A percentile compares a stretch with the other conserved stretches of the same genome.
Evolutionary conservation across 2,888 invertebrate species (phyloP).

Genomic region (Xanthorhoe spadicearia): DNA sequence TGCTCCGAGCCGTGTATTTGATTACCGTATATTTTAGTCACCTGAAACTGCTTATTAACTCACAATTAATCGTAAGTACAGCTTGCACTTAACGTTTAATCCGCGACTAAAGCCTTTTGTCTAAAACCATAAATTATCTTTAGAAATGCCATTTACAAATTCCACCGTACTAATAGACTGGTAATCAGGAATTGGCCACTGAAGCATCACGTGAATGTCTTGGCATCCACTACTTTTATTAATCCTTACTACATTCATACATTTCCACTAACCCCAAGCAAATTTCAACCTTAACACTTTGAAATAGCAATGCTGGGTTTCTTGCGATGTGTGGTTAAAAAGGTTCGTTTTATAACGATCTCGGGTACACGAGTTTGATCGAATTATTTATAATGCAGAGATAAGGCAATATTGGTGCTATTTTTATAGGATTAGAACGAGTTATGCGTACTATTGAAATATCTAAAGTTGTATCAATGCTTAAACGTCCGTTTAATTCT

Average conservation of each 20-base stretch:
- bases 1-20: too few species aligned
- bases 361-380: conserved; percentile 6
- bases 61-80: too few species aligned
- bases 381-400: conserved; percentile 5
- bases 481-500: not conserved
- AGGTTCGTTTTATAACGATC: conserved; percentile 20
- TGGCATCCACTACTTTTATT: conserved; percentile 15
- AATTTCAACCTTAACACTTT: conserved; percentile 19
- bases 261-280: conserved; percentile 1
- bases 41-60: too few species aligned
- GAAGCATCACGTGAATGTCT: conserved; percentile 15
- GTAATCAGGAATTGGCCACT: conserved; percentile 15
- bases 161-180: conserved; percentile 14
- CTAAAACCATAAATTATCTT: not conserved
- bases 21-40: too few species aligned
- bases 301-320: conserved; percentile 10
- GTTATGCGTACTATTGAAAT: conserved; percentile 3
- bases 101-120: not conserved
- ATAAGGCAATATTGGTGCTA: not conserved
- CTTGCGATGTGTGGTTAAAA: not conserved
- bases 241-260: conserved; percentile 4
- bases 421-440: conserved; percentile 1
- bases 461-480: not conserved
- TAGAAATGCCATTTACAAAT: conserved; percentile 19
- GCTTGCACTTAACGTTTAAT: too few species aligned